Conservation (phyloP, 1,140 invertebrate species). For the Habropoda laboriosa region DNA sequence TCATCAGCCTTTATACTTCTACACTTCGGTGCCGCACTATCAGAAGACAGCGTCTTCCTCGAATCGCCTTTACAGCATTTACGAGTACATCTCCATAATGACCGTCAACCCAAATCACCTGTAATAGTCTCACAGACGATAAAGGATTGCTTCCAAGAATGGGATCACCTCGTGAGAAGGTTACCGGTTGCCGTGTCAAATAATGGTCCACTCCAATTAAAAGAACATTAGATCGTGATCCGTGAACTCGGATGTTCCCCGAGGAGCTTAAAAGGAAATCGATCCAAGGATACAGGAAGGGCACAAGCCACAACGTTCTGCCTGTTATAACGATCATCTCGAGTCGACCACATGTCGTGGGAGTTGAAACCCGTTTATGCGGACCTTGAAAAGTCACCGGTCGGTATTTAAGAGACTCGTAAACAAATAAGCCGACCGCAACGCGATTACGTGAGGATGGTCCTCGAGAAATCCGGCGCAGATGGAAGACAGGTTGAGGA, state of each 20-base stretch:
- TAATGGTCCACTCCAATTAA: not conserved
- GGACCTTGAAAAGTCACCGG: constrained; percentile 55
- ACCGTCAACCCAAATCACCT: not conserved
- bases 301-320: constrained; percentile 15
- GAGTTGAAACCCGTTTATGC: constrained; percentile 5
- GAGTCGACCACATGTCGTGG: constrained; percentile 47
- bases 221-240: not conserved
- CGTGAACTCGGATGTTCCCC: not conserved
- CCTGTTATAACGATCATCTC: not conserved
- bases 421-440: constrained; percentile 56
- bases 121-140: not conserved
- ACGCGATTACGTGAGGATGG: constrained; percentile 10
- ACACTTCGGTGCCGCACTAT: too few species aligned
- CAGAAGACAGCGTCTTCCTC: too few species aligned
- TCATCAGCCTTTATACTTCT: too few species aligned
- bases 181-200: not conserved
- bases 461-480: constrained; percentile 30
- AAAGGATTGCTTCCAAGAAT: not conserved
- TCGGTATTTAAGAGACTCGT: constrained; percentile 43
- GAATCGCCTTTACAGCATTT: too few species aligned
- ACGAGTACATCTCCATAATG: not conserved
- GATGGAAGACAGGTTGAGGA: constrained; percentile 55
- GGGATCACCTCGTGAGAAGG: not conserved
- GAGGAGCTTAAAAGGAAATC: not conserved
- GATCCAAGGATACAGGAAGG: constrained; percentile 29